Base-by-base conservation (phyloP, 2,113 vertebrate species). In the Hypomesus transpacificus region DNA sequence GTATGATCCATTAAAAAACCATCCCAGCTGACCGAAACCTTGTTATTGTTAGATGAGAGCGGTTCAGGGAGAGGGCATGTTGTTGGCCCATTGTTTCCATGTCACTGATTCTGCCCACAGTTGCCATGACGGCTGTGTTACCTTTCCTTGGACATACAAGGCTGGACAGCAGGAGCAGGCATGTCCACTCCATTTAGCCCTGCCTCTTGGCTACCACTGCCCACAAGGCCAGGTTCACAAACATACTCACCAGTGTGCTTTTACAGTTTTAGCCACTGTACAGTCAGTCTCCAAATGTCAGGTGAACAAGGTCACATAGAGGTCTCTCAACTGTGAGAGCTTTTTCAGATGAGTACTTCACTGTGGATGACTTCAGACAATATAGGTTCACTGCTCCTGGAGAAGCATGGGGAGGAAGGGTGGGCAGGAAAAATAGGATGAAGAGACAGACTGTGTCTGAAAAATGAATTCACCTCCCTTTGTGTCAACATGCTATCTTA, bases 111-210 rank as follows among this genome's bases (percentile, higher is more conserved):
- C 74, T 75, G 77, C 70, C 80, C 80, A 74, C 80, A 61, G 85
- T 90, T 87, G 82, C 84, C 80, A 86, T 86, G 85, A 80, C 76
- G 77, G 80, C 87, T 76, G 78, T 68, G 52, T 75, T 80, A 73
- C 86, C 87, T 90, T 86, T 85, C 88, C 85, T 87, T 86, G 85
- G 86, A 90, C 86, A 79, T 88, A 87, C 84, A 87, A 84, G 87
- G 85, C 70, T 26, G 76, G 82, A 84, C 77, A 72, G 74, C 78
- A 73, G 62, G 62, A 59, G 73, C 70, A 61, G 68, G 63, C 73
- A 68, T 66, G 1, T 76, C 78, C 66, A 73, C 60, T 81, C 79
- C 70, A 63, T 57, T 68, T 75, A 52, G 28, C 28, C 26, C 11
- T 16, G 17, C 14, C 56, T 31, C 16, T 26, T n/a, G 2, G 61